Conservation (phyloP, 2,888 invertebrate species). For the Odontomyia ornata region DNA sequence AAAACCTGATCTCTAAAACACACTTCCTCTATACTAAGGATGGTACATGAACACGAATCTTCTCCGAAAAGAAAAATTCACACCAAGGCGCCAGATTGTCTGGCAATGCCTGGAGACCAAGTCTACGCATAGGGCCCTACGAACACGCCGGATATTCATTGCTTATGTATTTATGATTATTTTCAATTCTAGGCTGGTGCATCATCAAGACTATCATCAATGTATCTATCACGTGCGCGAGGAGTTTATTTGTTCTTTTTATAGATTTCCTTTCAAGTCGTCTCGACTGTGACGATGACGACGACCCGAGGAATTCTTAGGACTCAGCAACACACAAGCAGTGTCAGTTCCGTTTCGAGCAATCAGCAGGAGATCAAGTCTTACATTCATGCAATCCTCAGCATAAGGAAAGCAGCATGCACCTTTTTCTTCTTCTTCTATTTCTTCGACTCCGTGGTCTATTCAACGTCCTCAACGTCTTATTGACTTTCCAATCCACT, state of each 20-base stretch:
- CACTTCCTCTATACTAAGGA: too few species aligned
- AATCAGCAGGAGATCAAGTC: conserved; percentile 5
- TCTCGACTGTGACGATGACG: not conserved
- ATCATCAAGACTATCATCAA: not conserved
- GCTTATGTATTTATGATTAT: conserved; percentile 13
- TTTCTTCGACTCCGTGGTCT: not conserved
- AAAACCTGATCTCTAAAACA: too few species aligned
- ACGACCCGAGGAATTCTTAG: not conserved
- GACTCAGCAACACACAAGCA: not conserved
- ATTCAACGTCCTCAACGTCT: too few species aligned
- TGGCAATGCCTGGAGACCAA: conserved; percentile 5
- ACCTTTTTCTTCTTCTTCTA: not conserved
- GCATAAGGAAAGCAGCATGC: too few species aligned
- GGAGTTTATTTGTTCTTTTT: conserved; percentile 14
- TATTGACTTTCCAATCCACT: too few species aligned
- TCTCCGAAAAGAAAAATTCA: not conserved
- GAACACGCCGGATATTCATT: conserved; percentile 14
- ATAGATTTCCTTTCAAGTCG: conserved; percentile 39
- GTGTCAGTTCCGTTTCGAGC: conserved; percentile 20
- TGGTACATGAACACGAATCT: too few species aligned
- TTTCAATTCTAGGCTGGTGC: not conserved
- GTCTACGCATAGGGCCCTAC: not conserved
- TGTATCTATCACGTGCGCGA: not conserved
- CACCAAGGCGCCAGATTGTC: conserved; percentile 40
- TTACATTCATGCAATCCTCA: not conserved